Base-by-base conservation (phyloP, 2,113 vertebrate genomes). In the Cyphomyrus plagiostoma region DNA sequence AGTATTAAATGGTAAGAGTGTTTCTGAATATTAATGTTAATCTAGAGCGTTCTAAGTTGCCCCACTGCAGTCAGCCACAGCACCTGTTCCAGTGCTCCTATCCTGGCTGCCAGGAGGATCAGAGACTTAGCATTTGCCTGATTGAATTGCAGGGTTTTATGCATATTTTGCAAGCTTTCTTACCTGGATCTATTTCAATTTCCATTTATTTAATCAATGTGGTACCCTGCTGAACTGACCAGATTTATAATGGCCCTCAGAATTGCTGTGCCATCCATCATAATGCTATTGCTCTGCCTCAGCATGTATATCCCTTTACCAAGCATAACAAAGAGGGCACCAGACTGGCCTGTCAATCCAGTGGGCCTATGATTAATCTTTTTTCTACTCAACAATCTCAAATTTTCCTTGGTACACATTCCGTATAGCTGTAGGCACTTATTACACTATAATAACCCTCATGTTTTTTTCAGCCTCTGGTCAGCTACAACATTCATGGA, bases 161-260 rank as follows among this genome's bases (percentile, higher is more conserved):
- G 35, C 17, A 15, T 15, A 80, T 80, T 80, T 17, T 13, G 9
- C 30, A 15, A 77, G 35, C 35, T 6, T 80, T 80, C 15, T 7
- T 80, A 35, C 74, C 35, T 80, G 15, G 4, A 80, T 80, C 74
- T 80, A 80, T 13, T 17, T 80, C 74, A 35, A 80, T 80, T 80
- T 49, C 48, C 83, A 48, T 11, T 86, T 50, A 50, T 86, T 48
- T 86, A 86, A 49, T 86, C 83, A 48, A n/a, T 86, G 23, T 86
- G 46, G 21, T 86, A 11, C 46, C 23, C 83, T 50, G 83, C 45
- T 49, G 83, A 70, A 50, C 48, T 48, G 23, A 26, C n/a, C 21
- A 21, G 83, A 86, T 50, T 86, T 86, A 86, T 50, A 49, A 86
- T 17, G 45, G 19, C 83, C 19, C 45, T 15, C 1, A n/a, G 48